Evolutionary conservation across 1,140 invertebrate species (phyloP).

Genomic region (Arctopsyche grandis): DNA sequence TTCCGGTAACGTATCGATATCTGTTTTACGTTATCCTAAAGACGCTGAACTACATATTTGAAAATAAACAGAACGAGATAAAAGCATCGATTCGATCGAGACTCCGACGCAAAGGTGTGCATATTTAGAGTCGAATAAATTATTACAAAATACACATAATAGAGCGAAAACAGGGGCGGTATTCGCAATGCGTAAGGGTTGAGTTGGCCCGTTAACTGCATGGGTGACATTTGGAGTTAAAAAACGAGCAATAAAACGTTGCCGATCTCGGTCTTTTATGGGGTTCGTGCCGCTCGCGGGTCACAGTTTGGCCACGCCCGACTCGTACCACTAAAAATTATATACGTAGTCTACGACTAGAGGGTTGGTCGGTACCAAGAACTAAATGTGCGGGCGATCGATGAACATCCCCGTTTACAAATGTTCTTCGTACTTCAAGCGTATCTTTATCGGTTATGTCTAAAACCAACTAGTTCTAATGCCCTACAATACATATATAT

Average conservation of each 20-base stretch:
- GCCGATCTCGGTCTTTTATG: slow-evolving; percentile 15
- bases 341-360: slow-evolving; percentile 11
- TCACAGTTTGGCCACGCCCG: slow-evolving; percentile 27
- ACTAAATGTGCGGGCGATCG: neutral
- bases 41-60: no score
- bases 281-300: neutral
- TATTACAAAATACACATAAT: neutral
- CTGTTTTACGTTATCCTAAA: neutral
- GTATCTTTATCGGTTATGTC: no score
- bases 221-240: slow-evolving; percentile 10
- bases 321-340: slow-evolving; percentile 23
- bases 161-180: neutral
- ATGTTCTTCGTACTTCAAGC: no score
- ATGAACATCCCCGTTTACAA: slow-evolving; percentile 12
- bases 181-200: neutral
- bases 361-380: neutral
- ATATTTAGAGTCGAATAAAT: no score
- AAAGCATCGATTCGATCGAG: no score
- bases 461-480: no score
- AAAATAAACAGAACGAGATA: no score
- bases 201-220: slow-evolving; percentile 1
- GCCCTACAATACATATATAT: no score
- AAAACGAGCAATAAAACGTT: slow-evolving; percentile 9
- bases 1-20: slow-evolving; percentile 4
- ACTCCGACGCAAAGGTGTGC: no score